These are phyloP conservation scores for Lanius collurio DNA, from an alignment of 2,113 vertebrate genomes.

Conservation along the genomic window DNA sequence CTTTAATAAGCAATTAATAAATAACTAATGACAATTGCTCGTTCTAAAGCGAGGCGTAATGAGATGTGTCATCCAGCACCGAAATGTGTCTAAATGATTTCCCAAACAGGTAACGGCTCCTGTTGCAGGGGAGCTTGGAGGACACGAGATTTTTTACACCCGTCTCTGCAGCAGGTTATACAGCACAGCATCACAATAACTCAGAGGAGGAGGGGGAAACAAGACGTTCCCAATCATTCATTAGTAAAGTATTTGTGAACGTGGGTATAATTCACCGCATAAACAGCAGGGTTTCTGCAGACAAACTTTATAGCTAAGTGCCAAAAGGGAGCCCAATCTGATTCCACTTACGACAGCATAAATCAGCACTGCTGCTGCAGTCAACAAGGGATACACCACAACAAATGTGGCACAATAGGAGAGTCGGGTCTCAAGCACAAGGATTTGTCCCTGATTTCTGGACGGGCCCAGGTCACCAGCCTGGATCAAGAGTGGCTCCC, in stretches of 20 bases:
- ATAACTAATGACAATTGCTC: conserved; percentile 61
- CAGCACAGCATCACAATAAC: conserved; percentile 17
- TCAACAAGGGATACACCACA: background rate
- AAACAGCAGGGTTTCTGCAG: conserved; percentile 45
- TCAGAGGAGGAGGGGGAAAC: conserved; percentile 43
- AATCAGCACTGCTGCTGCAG: conserved; percentile 4
- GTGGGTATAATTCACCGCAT: conserved; percentile 15
- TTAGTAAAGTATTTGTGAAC: conserved; percentile 65
- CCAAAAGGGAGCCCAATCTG: conserved; percentile 53
- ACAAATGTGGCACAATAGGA: background rate
- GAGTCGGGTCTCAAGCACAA: background rate
- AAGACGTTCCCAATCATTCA: conserved; percentile 61
- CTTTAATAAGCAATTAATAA: conserved; percentile 69
- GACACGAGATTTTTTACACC: conserved; percentile 40
- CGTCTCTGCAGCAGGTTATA: conserved; percentile 43
- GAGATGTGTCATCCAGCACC: conserved; percentile 59
- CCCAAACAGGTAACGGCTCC: background rate
- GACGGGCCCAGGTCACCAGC: background rate
- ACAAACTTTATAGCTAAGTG: conserved; percentile 42
- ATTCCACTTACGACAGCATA: conserved; percentile 37
- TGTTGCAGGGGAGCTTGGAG: conserved; percentile 44
- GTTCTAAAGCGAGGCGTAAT: conserved; percentile 51
- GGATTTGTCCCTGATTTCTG: background rate
- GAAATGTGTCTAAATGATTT: conserved; percentile 53
- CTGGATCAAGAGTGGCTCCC: background rate